Evolutionary conservation across 2,113 vertebrate genomes (phyloP), one percentile per base, ranked within the genome.

Genomic region (Paralichthys olivaceus): DNA sequence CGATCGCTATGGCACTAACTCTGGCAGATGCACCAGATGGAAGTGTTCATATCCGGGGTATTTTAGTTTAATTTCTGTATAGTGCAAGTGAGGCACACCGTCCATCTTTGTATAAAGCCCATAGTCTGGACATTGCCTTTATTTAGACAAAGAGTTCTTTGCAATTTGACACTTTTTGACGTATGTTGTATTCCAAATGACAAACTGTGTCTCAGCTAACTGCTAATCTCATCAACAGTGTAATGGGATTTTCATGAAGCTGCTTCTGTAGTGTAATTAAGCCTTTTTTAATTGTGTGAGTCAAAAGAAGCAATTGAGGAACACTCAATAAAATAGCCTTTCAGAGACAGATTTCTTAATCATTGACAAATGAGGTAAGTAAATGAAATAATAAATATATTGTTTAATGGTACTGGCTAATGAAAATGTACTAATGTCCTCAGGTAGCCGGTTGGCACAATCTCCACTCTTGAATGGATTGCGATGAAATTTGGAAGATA

Each of bases 191-290:
- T 61, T 2, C 55, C 28, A 53, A 60, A 20, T 53, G 57, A 22
- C 43, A 63, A 28, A 40, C 17, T 61, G 58, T n/a, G 15, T 72
- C 59, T 55, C 9, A 13, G 12, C 37, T 40, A 40, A 40, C 23
- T 17, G 23, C 19, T 65, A 34, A 51, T 22, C 54, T 75, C 32
- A 74, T 75, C 11, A 37, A 32, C n/a, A 47, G 62, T 11, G 14
- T 68, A 57, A 69, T 69, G 62, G 12, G 11, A 53, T 63, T 72
- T 68, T 40, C 0, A 53, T 23, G 0, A 60, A 17, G 60, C 55
- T 60, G 40, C 26, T 49, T 67, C 8, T 71, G 26, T 23, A 20
- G 20, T 28, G 28, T 54, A 77, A 81, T 66, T 59, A 29, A 25
- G 23, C 25, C n/a, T 69, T 9, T 65, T 57, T 22, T 61, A 49